phyloP scores from a whole-genome alignment of 2,797 vertebrate species.

The Rhinoraja longicauda region DNA sequence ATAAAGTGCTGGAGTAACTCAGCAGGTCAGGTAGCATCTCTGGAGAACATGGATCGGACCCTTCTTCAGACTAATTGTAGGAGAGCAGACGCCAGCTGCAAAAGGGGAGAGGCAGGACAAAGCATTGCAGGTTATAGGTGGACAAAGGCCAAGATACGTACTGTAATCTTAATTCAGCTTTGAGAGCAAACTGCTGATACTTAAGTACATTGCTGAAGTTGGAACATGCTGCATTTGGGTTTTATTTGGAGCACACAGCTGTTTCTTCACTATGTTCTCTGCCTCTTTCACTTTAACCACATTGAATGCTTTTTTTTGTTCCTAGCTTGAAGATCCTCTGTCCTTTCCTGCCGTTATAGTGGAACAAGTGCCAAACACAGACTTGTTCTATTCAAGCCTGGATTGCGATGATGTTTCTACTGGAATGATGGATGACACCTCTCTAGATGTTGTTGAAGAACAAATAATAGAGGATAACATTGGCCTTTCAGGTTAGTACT shows the following conservation, averaged over 20 bases:
- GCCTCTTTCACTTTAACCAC: background rate
- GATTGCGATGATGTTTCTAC: constrained; percentile 73
- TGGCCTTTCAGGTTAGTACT: constrained; percentile 63
- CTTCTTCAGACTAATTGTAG: no score
- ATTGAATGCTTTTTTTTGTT: background rate
- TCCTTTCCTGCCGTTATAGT: constrained; percentile 82
- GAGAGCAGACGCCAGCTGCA: no score
- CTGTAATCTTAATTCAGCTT: background rate
- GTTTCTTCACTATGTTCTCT: background rate
- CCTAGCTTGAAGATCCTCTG: constrained; percentile 77
- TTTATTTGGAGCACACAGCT: background rate
- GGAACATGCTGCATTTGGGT: background rate
- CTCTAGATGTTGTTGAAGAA: constrained; percentile 69
- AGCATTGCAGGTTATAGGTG: no score
- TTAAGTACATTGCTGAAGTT: background rate
- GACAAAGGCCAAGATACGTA: background rate
- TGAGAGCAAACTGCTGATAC: background rate
- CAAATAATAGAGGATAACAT: constrained; percentile 69
- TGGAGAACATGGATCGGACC: no score
- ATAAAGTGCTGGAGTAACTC: no score
- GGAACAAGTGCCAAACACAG: constrained; percentile 73
- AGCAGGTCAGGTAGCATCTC: no score
- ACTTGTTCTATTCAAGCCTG: constrained; percentile 77
- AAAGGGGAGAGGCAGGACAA: no score
- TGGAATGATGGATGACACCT: constrained; percentile 70